phyloP scores from a whole-genome alignment of 2,113 vertebrate species.

The Gasterosteus aculeatus region DNA sequence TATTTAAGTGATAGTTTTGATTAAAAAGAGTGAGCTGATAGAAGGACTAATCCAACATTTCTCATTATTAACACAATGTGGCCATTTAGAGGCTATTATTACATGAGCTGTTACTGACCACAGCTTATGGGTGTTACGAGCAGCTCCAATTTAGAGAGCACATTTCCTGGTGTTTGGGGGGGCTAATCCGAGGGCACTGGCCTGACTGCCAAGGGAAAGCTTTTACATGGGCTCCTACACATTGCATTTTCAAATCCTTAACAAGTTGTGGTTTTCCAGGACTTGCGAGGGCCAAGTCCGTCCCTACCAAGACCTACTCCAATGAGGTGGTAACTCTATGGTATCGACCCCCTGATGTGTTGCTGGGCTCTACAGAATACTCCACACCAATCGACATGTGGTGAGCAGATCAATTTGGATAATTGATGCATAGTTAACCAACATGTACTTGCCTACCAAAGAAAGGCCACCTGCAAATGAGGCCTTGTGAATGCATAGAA shows the following conservation, averaged over 20 bases:
- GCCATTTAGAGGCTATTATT: neutral
- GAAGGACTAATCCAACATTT: no score
- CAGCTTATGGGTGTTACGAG: neutral
- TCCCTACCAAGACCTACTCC: slow-evolving; percentile 96
- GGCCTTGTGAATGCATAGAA: neutral
- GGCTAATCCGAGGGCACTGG: neutral
- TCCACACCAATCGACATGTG: slow-evolving; percentile 98
- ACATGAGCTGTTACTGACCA: neutral
- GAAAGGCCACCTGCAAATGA: neutral
- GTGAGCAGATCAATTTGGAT: slow-evolving; percentile 76
- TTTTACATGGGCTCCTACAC: neutral
- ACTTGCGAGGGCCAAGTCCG: slow-evolving; percentile 93
- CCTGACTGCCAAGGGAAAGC: neutral
- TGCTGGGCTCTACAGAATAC: slow-evolving; percentile 95
- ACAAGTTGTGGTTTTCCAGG: slow-evolving; percentile 75
- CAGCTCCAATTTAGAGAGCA: neutral
- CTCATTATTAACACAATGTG: neutral
- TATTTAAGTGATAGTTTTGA: slow-evolving; percentile 12
- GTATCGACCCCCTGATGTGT: slow-evolving; percentile 95
- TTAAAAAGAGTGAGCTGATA: neutral
- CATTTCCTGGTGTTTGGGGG: neutral
- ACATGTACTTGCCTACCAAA: neutral
- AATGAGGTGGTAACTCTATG: slow-evolving; percentile 97
- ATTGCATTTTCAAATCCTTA: neutral
- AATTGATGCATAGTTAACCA: neutral